Percentiles rank a stretch among this genome's conserved stretches.
These are phyloP conservation scores for Brachirus orientalis DNA, from an alignment of 2,113 vertebrate genomes.

Conservation along the genomic window DNA sequence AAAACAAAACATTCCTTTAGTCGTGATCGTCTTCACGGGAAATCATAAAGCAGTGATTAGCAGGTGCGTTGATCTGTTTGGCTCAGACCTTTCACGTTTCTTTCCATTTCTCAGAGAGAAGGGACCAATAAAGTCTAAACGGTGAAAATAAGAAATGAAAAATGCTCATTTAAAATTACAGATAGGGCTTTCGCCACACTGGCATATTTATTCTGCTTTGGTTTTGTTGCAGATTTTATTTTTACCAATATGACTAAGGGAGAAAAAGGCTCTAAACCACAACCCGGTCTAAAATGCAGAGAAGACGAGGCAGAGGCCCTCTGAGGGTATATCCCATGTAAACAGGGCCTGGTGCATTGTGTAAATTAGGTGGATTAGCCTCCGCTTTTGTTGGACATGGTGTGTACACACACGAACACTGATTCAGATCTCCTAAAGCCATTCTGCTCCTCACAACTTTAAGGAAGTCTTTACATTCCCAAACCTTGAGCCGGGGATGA, in stretches of 20 bases:
- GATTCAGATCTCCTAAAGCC: conserved; percentile 74
- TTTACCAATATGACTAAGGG: not conserved
- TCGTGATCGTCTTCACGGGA: too few species aligned
- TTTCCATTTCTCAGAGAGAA: too few species aligned
- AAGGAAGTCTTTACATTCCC: conserved; percentile 70
- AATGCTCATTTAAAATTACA: too few species aligned
- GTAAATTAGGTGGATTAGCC: conserved; percentile 81
- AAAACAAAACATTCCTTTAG: too few species aligned
- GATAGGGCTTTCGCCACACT: too few species aligned
- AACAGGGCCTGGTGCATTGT: conserved; percentile 81
- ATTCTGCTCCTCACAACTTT: conserved; percentile 67
- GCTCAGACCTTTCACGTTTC: too few species aligned
- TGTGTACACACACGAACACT: conserved; percentile 76
- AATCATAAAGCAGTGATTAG: too few species aligned
- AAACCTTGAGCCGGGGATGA: conserved; percentile 45
- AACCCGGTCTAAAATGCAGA: conserved; percentile 36
- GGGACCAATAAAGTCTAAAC: too few species aligned
- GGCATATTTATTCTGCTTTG: not conserved
- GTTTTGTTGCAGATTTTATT: conserved; percentile 3
- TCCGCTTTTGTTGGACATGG: conserved; percentile 74
- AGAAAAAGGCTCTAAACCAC: too few species aligned
- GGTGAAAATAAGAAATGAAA: too few species aligned
- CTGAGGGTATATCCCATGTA: conserved; percentile 75
- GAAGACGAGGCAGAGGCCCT: conserved; percentile 65
- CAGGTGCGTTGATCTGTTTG: too few species aligned